Conservation (phyloP, 2,113 vertebrate genomes). For the Dinomys branickii region DNA sequence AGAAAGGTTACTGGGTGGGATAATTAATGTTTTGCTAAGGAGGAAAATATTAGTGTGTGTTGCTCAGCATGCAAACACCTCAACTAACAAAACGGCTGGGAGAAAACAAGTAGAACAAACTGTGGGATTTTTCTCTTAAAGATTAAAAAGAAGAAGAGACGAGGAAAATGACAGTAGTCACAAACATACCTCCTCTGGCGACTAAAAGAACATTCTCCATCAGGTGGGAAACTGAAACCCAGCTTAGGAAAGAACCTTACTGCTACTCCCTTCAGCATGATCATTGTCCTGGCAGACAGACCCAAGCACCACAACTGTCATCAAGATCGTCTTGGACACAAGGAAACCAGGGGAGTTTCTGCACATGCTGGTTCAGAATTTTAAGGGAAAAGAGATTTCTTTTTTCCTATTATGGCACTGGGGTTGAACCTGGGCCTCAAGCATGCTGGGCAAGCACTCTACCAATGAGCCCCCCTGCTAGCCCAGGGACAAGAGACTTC, state of each 20-base stretch:
- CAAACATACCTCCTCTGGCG: neutral
- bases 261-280: accelerated
- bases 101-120: constrained; percentile 43
- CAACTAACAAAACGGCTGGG: constrained; percentile 33
- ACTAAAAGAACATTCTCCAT: neutral
- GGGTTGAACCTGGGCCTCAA: neutral
- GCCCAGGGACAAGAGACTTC: neutral
- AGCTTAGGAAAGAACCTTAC: neutral
- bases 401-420: neutral
- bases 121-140: constrained; percentile 1
- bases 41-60: constrained; percentile 63
- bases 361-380: neutral
- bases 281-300: too few relatives aligned
- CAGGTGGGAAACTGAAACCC: neutral
- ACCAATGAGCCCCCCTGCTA: neutral
- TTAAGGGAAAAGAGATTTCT: neutral
- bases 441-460: neutral
- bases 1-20: constrained; percentile 54
- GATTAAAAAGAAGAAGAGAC: neutral
- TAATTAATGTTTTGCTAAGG: constrained; percentile 74
- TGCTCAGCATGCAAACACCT: constrained; percentile 52
- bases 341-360: neutral
- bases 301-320: neutral
- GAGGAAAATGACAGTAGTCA: neutral
- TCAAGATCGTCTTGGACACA: accelerated